phyloP scores from a whole-genome alignment of 2,113 vertebrate genomes.

The Gymnarchus niloticus region DNA sequence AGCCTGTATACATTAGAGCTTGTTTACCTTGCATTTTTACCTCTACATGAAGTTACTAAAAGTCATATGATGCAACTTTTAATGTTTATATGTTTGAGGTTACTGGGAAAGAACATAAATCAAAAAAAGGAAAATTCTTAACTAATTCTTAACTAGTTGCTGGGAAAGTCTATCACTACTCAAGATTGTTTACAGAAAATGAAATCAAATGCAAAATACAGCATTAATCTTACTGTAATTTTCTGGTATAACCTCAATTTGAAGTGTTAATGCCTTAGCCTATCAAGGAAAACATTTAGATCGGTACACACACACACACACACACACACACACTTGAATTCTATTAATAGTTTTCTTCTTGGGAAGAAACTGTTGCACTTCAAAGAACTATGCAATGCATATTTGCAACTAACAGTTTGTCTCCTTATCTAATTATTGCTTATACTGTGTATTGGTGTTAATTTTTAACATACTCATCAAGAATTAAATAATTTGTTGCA shows the following conservation, averaged over 20 bases:
- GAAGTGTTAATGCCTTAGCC: not conserved
- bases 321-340: not conserved
- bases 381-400: slow-evolving; percentile 22
- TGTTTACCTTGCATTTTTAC: slow-evolving; percentile 42
- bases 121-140: not conserved
- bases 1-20: slow-evolving; percentile 38
- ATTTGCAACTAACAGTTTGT: slow-evolving; percentile 29
- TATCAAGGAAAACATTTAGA: not conserved
- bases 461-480: slow-evolving; percentile 90
- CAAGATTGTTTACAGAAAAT: not conserved
- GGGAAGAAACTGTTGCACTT: slow-evolving; percentile 12
- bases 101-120: not conserved
- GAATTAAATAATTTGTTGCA: slow-evolving; percentile 92
- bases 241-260: not conserved
- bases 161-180: not conserved
- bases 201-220: not conserved
- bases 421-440: slow-evolving; percentile 11
- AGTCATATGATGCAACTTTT: slow-evolving; percentile 8
- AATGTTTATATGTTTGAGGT: not conserved
- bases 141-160: not conserved
- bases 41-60: slow-evolving; percentile 26
- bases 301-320: not conserved
- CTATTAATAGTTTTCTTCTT: not conserved
- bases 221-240: not conserved
- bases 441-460: slow-evolving; percentile 64